Conservation (phyloP, 2,888 invertebrate species). For the Hirtodrosophila cameraria region DNA sequence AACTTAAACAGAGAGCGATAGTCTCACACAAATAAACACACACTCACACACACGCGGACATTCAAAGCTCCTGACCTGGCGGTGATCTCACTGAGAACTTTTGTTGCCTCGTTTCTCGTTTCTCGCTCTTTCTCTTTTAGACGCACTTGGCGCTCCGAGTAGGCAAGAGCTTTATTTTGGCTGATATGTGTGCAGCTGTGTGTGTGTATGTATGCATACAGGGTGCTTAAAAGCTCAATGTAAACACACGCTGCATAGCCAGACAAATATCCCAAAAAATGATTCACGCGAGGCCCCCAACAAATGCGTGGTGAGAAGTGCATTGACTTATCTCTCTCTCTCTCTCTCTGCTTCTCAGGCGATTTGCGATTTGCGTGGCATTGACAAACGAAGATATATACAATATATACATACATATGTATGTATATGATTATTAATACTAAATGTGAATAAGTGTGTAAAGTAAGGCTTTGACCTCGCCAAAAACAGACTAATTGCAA, state of each 20-base stretch:
- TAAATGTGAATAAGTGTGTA: conserved; percentile 26
- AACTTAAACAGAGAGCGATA: conserved; percentile 73
- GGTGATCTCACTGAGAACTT: conserved; percentile 47
- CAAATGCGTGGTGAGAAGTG: conserved; percentile 49
- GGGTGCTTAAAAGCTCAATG: conserved; percentile 53
- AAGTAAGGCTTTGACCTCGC: conserved; percentile 54
- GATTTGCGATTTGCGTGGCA: conserved; percentile 54
- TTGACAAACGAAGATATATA: conserved; percentile 32
- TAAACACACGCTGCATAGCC: conserved; percentile 39
- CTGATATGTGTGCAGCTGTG: conserved; percentile 1
- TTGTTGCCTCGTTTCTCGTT: conserved; percentile 4
- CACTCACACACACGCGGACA: conserved; percentile 15
- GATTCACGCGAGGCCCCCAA: conserved; percentile 48
- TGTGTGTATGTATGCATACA: conserved; percentile 24
- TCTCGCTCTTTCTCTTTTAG: not conserved
- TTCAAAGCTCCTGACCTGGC: conserved; percentile 53
- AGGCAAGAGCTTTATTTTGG: conserved; percentile 41
- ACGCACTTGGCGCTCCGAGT: conserved; percentile 29
- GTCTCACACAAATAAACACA: conserved; percentile 38
- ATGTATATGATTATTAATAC: conserved; percentile 36
- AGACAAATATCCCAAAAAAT: conserved; percentile 56
- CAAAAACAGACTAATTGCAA: conserved; percentile 35
- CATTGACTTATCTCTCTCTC: conserved; percentile 45
- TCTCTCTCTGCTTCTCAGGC: conserved; percentile 27
- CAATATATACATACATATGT: not conserved